Evolutionary conservation across 1,140 invertebrate species (phyloP), one percentile per base, ranked within the genome.

Genomic region (Acromyrmex heyeri): DNA sequence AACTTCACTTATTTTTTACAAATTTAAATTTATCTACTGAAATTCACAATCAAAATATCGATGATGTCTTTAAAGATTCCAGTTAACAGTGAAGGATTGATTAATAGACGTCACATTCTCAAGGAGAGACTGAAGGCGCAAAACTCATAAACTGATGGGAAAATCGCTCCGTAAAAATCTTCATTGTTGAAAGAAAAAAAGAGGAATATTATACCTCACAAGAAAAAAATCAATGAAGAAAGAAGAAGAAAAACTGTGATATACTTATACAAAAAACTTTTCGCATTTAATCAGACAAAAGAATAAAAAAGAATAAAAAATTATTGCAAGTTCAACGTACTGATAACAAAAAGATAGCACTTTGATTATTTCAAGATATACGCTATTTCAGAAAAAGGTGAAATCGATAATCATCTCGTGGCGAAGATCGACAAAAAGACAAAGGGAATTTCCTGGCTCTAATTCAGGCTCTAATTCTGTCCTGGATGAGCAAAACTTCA

Each of bases 391-490:
- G 12, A 21, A 21, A 64, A 30, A n/a, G 24, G 0, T 30, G 5
- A 30, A 34, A 67, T 50, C 0, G 8, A 30, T 3, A 18, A 53
- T 12, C 27, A 57, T 75, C 12, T 75, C 27, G n/a, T 21, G 4
- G 14, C 4, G 1, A 38, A 34, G 18, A 21, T 21, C 1, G 14
- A 7, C 12, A 18, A 34, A 62, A 21, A 12, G 3, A 76, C 44
- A 27, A 34, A n/a, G 76, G 0, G 1, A 79, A 79, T 34, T 67
- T 79, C 62, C 8, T 67, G 48, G 4, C 44, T 62, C 44, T 79
- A 79, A 78, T 48, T 78, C 8, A 53, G 48, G 4, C 44, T 62
- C 44, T 79, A 79, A 78, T 48, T 78, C 24, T 16, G 18, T 65
- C 34, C 12, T 10, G 16, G 16, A 2, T 27, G 38, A 65, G 38